A percentile compares a stretch with the other conserved stretches of the same genome.
phyloP scores from a whole-genome alignment of 92 coral and sea anemone genomes.

The Actinostola sp. region DNA sequence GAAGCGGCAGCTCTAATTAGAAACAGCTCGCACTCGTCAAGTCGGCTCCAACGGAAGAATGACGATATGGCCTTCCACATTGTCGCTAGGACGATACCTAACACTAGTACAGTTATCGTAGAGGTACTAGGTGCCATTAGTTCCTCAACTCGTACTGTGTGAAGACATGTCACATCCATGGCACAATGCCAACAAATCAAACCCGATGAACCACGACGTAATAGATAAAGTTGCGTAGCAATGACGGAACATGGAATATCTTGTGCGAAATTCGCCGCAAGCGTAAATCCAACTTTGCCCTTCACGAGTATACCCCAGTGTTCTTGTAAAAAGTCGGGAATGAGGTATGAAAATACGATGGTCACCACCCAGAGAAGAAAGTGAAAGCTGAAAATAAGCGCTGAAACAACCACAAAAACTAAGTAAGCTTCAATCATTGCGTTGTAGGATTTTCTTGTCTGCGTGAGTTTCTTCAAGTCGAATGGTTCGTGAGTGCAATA shows the following conservation, averaged over 20 bases:
- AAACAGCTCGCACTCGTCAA: conserved; percentile 80
- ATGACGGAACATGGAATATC: conserved; percentile 90
- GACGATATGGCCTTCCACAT: conserved; percentile 93
- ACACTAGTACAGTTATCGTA: conserved; percentile 64
- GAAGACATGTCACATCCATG: conserved; percentile 60
- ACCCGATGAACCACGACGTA: conserved; percentile 84
- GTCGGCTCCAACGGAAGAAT: conserved; percentile 93
- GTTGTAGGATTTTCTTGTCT: conserved; percentile 45
- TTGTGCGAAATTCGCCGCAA: conserved; percentile 83
- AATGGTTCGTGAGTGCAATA: conserved; percentile 76
- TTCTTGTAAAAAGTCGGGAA: conserved; percentile 84
- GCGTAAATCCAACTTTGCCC: conserved; percentile 72
- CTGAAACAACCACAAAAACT: conserved; percentile 67
- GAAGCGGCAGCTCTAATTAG: conserved; percentile 82
- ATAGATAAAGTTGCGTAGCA: conserved; percentile 81
- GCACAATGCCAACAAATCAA: conserved; percentile 89
- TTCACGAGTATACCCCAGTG: conserved; percentile 76
- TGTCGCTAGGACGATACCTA: conserved; percentile 79
- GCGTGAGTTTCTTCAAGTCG: conserved; percentile 59
- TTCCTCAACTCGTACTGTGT: conserved; percentile 71
- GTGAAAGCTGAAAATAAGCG: conserved; percentile 74
- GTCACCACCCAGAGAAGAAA: conserved; percentile 81
- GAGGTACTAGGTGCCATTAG: conserved; percentile 63
- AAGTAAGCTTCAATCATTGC: conserved; percentile 65
- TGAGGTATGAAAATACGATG: conserved; percentile 63